A percentile compares a stretch with the other conserved stretches of the same genome.
Conservation (phyloP, 2,113 vertebrate genomes). For the Proteles cristata region DNA sequence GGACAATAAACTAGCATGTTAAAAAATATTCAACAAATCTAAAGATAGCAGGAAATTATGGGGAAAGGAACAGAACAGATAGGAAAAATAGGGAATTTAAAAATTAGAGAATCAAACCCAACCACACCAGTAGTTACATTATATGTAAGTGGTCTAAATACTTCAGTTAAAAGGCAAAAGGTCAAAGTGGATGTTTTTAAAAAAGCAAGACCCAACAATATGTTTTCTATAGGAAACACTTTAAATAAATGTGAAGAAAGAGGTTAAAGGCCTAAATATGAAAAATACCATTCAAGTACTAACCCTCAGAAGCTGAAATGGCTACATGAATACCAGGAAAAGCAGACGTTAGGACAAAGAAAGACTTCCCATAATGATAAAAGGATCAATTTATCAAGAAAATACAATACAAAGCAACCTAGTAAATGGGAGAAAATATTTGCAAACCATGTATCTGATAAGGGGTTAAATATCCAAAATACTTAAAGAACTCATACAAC, state of each 20-base stretch:
- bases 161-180: neutral
- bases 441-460: neutral
- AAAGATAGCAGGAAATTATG: neutral
- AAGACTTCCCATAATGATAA: neutral
- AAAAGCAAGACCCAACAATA: neutral
- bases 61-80: neutral
- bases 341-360: neutral
- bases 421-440: neutral
- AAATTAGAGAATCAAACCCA: neutral
- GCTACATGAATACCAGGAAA: neutral
- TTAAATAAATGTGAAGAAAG: neutral
- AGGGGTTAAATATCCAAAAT: neutral
- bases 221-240: neutral
- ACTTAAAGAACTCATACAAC: neutral
- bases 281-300: neutral
- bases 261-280: neutral
- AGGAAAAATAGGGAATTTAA: neutral
- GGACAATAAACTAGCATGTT: neutral
- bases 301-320: neutral
- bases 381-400: neutral
- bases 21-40: neutral
- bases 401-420: neutral
- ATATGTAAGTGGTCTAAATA: constrained; percentile 5
- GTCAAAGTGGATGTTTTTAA: neutral
- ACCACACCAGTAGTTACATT: neutral